A percentile compares a stretch with the other conserved stretches of the same genome.
phyloP scores from a whole-genome alignment of 1,140 invertebrate species.

The Ceratina japonica region DNA sequence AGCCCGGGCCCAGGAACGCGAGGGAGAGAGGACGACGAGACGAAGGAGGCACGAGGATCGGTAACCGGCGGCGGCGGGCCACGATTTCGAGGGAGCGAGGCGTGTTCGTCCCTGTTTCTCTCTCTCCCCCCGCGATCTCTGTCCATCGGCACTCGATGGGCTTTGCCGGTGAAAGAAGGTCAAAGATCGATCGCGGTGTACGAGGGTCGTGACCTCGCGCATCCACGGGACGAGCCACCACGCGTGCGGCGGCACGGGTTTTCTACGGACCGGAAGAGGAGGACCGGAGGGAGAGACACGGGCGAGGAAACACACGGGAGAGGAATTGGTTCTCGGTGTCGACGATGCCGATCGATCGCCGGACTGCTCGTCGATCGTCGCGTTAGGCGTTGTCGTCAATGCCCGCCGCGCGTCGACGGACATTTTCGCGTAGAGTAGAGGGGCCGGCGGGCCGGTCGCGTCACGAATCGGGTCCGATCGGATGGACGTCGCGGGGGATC shows the following conservation, averaged over 20 bases:
- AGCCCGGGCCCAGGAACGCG: neutral
- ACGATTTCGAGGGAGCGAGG: conserved; percentile 19
- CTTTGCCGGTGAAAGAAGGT: conserved; percentile 64
- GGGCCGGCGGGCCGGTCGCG: neutral
- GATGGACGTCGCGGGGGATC: neutral
- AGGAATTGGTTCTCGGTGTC: conserved; percentile 32
- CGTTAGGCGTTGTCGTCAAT: conserved; percentile 58
- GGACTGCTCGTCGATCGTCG: conserved; percentile 43
- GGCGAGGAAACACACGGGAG: neutral
- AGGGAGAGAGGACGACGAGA: neutral
- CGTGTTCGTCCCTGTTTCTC: conserved; percentile 42
- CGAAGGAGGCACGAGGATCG: too few species aligned
- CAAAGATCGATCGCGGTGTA: conserved; percentile 70
- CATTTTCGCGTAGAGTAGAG: conserved; percentile 55
- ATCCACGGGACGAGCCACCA: conserved; percentile 48
- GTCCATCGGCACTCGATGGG: conserved; percentile 56
- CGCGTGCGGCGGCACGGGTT: conserved; percentile 51
- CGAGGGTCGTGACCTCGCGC: conserved; percentile 64
- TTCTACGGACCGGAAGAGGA: conserved; percentile 27
- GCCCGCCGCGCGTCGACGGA: conserved; percentile 33
- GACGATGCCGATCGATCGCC: conserved; percentile 47
- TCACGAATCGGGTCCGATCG: conserved; percentile 11
- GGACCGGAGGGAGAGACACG: conserved; percentile 5
- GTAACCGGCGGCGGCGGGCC: too few species aligned
- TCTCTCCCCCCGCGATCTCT: conserved; percentile 62